Conservation (phyloP, 2,113 vertebrate genomes). For the Nymphicus hollandicus region DNA sequence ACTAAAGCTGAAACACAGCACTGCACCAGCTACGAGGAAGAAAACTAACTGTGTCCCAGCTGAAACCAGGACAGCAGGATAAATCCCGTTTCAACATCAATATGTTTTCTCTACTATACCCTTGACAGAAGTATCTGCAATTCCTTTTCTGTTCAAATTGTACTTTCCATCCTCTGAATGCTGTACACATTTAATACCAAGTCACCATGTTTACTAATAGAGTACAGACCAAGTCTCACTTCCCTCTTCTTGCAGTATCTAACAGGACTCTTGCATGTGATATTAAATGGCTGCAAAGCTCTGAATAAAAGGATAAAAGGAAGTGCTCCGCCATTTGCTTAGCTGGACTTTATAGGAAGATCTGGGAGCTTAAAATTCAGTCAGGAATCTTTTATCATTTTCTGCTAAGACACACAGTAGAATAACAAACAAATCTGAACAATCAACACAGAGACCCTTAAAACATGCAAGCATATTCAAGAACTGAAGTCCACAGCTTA, state of each 20-base stretch:
- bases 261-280: not conserved
- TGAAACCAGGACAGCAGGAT: not conserved
- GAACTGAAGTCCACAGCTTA: not conserved
- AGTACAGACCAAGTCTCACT: not conserved
- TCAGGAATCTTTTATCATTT: not conserved
- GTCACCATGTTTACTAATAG: not conserved
- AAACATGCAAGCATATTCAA: not conserved
- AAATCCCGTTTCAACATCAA: not conserved
- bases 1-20: not conserved
- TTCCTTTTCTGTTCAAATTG: not conserved
- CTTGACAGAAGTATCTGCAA: slow-evolving; percentile 9
- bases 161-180: not conserved
- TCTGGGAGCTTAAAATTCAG: not conserved
- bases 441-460: not conserved
- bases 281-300: not conserved
- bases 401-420: not conserved
- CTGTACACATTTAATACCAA: not conserved
- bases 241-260: not conserved
- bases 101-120: not conserved
- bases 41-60: not conserved
- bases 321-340: not conserved
- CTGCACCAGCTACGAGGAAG: not conserved
- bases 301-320: not conserved
- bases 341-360: not conserved
- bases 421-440: not conserved